Base-by-base conservation (phyloP, 2,888 invertebrate species). In the Agrochola litura region DNA sequence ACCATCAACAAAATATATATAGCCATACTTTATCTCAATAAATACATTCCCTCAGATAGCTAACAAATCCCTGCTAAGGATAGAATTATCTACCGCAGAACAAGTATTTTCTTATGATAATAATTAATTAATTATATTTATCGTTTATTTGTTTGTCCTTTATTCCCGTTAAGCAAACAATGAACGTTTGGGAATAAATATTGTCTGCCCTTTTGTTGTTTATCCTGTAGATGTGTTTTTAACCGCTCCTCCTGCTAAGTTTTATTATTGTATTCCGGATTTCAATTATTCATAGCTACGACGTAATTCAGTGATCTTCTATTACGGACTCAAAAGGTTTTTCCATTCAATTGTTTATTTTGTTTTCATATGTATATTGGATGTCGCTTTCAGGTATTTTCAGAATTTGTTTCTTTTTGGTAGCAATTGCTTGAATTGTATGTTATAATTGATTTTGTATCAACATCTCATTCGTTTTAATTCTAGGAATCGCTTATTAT, bases 271-370 rank as follows among this genome's bases (percentile, higher is more conserved):
- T 77, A 64, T 72, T 73, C 54, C 43, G 66, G 64, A 25, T 69
- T 76, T 80, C 66, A 80, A 70, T 88, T 78, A 87, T 83, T 88
- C 77, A 87, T 84, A 66, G 30, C 30, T 30, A 30, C 66, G 60
- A 78, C 56, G 43, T 86, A 73, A 86, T 84, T 79, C 73, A 56
- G 49, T 85, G 77, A 86, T 81, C 76, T 58, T 68, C 37, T 79
- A 70, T 81, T 77, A 54, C 6, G 58, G 52, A 86, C 82, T 80
- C 73, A 83, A 79, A 87, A 73, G 52, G 63, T 63, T 37, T 60
- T 60, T 52, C 9, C 8, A 61, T 60, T 25, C 14, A 46, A n/a
- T 67, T 66, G 66, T 73, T 72, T 60, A 12, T 69, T 61, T 65
- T 63, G 37, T 37, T 73, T 37, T 30, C 49, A 43, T 25, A 14